Evolutionary conservation across 2,113 vertebrate genomes (phyloP).

Genomic region (Clarias magur): DNA sequence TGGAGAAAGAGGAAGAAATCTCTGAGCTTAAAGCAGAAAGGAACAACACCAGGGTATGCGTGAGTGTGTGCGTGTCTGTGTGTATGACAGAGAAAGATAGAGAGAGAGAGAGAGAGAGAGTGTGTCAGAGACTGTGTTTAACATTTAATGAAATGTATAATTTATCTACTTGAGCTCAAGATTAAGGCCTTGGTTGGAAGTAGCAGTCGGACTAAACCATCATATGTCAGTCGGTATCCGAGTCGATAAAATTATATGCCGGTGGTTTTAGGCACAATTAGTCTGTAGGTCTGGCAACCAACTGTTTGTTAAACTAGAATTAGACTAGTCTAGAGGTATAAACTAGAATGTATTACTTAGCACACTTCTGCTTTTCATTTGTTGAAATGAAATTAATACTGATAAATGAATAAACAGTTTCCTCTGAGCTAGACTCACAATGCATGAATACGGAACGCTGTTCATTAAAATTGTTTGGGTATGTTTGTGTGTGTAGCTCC

Average conservation of each 20-base stretch:
- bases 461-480: conserved; percentile 52
- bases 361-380: neutral
- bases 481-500: conserved; percentile 73
- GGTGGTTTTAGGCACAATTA: neutral
- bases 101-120: neutral
- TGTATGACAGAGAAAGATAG: conserved; percentile 51
- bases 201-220: neutral
- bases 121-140: neutral
- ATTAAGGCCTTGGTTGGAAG: neutral
- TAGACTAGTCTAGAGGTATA: too few species aligned
- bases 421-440: neutral
- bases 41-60: conserved; percentile 91
- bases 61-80: conserved; percentile 47
- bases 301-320: neutral
- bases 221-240: neutral
- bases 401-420: neutral
- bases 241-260: neutral
- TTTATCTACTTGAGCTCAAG: neutral
- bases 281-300: neutral
- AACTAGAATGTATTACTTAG: neutral
- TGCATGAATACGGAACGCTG: neutral
- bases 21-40: conserved; percentile 95
- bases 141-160: conserved; percentile 4
- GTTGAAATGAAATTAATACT: neutral
- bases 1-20: conserved; percentile 96